Percentiles rank a stretch among this genome's conserved stretches.
Evolutionary conservation across 2,797 vertebrate species (phyloP).

Genomic region (Xenops minutus): DNA sequence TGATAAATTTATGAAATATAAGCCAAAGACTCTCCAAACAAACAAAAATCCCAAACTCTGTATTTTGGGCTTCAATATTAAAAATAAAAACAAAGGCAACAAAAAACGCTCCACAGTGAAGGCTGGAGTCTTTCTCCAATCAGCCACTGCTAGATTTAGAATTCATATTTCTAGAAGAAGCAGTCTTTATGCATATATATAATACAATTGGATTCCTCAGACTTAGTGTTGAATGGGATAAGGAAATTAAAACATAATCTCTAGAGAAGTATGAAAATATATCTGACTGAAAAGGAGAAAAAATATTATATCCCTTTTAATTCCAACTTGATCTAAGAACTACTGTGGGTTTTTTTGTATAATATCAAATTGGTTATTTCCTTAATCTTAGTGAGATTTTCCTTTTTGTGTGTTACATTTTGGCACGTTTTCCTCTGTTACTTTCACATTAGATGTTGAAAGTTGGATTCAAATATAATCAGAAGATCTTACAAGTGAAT

Average conservation of each 20-base stretch:
- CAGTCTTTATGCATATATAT: background rate
- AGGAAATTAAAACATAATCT: conserved; percentile 5
- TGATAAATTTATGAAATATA: background rate
- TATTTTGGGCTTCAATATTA: background rate
- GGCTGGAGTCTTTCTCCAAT: background rate
- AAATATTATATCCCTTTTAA: background rate
- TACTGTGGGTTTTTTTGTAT: background rate
- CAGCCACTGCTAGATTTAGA: background rate
- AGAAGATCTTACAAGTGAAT: background rate
- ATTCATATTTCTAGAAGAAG: background rate
- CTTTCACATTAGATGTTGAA: background rate
- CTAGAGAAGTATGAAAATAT: background rate
- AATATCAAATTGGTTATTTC: background rate
- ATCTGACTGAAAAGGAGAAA: background rate
- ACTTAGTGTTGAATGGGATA: background rate
- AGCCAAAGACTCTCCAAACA: rapidly evolving
- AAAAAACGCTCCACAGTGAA: background rate
- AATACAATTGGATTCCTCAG: background rate
- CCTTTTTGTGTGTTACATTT: background rate
- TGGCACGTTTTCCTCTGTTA: background rate
- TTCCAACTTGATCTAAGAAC: background rate
- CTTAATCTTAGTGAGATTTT: background rate
- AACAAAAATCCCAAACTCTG: background rate
- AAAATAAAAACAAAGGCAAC: background rate
- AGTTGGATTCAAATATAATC: background rate